A percentile compares a stretch with the other conserved stretches of the same genome.
Conservation (phyloP, 2,113 vertebrate species). For the Globicephala melas region DNA sequence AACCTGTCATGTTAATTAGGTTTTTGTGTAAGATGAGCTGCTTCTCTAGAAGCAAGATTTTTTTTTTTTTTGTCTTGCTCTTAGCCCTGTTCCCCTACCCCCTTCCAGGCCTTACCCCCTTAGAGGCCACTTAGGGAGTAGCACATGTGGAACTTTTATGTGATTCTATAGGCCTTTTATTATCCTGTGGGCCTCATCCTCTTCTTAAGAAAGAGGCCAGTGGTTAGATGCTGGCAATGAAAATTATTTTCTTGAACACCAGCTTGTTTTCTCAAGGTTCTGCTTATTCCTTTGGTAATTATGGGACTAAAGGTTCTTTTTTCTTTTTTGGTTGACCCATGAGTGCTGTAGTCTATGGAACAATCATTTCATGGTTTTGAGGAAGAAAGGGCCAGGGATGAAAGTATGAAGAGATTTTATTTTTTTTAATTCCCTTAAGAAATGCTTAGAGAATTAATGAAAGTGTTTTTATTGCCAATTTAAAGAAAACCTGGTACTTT, state of each 20-base stretch:
- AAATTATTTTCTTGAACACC: constrained; percentile 80
- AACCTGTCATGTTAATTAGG: constrained; percentile 83
- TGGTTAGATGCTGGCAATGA: constrained; percentile 76
- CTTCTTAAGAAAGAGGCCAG: constrained; percentile 77
- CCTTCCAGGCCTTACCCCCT: constrained; percentile 69
- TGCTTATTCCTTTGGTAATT: constrained; percentile 82
- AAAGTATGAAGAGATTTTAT: constrained; percentile 23
- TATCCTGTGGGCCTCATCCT: constrained; percentile 76
- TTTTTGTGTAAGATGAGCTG: constrained; percentile 79
- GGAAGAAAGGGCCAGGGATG: constrained; percentile 5
- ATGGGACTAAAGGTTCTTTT: constrained; percentile 75
- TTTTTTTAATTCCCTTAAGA: not conserved
- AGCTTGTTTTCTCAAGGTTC: constrained; percentile 84
- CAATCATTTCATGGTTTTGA: constrained; percentile 76
- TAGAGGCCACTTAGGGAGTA: constrained; percentile 80
- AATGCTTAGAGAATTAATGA: constrained; percentile 24
- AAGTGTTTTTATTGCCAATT: constrained; percentile 20
- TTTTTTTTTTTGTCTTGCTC: constrained; percentile 49
- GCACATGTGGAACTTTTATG: constrained; percentile 82
- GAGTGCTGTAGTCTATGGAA: constrained; percentile 69
- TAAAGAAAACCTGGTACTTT: constrained; percentile 17
- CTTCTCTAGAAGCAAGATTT: constrained; percentile 77
- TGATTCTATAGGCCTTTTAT: constrained; percentile 78
- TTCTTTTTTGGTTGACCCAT: constrained; percentile 59
- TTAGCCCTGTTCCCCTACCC: constrained; percentile 48